Evolutionary conservation across 1,140 invertebrate species (phyloP).

Genomic region (Scaptodrosophila lebanonensis): DNA sequence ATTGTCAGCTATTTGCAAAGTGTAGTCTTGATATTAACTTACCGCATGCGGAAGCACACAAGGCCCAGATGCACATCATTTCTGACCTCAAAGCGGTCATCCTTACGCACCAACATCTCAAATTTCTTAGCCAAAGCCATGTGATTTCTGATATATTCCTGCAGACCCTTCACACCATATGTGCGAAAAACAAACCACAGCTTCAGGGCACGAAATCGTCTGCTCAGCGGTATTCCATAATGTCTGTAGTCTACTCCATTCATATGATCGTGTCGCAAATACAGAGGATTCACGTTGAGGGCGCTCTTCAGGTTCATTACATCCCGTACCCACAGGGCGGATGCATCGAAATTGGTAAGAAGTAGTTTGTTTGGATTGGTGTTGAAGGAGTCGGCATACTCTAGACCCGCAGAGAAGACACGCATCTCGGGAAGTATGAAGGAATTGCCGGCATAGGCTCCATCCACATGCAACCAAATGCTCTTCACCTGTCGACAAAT

Average conservation of each 20-base stretch:
- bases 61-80: constrained; percentile 88
- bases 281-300: constrained; percentile 93
- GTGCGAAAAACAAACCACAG: constrained; percentile 92
- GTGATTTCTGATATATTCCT: constrained; percentile 91
- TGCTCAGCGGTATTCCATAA: constrained; percentile 93
- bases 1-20: constrained; percentile 82
- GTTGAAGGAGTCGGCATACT: constrained; percentile 93
- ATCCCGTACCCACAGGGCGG: constrained; percentile 92
- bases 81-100: constrained; percentile 89
- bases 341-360: constrained; percentile 93
- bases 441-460: constrained; percentile 90
- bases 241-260: constrained; percentile 88
- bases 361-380: constrained; percentile 97
- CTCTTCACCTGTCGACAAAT: constrained; percentile 83
- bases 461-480: constrained; percentile 86
- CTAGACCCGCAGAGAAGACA: constrained; percentile 85
- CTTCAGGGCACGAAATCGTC: constrained; percentile 91
- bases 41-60: constrained; percentile 83
- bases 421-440: constrained; percentile 92
- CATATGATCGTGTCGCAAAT: constrained; percentile 89
- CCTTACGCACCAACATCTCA: constrained; percentile 85
- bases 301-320: constrained; percentile 89
- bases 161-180: constrained; percentile 89
- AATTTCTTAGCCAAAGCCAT: constrained; percentile 91
- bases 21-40: no score